Conservation (phyloP, 2,797 vertebrate genomes). For the Melanotaenia nigrans region DNA sequence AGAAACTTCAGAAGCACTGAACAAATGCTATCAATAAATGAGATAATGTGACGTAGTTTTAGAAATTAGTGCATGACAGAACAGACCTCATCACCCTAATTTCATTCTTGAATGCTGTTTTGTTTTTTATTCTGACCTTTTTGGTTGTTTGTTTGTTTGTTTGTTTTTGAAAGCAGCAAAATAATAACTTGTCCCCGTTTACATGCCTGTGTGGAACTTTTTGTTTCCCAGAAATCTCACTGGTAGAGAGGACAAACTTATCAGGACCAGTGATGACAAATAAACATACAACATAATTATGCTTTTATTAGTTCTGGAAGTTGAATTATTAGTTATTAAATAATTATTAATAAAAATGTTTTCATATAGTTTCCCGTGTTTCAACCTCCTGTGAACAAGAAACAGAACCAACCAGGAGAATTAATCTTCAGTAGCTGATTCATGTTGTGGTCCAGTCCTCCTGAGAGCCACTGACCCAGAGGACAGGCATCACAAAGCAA, state of each 20-base stretch:
- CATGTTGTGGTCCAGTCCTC: neutral
- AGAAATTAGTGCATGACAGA: neutral
- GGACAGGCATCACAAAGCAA: conserved; percentile 30
- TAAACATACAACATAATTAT: neutral
- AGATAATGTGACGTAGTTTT: neutral
- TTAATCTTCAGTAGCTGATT: conserved; percentile 1
- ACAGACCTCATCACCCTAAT: neutral
- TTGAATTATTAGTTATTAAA: neutral
- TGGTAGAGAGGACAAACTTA: neutral
- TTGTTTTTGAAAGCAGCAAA: neutral
- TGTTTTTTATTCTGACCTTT: neutral
- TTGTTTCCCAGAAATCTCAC: neutral
- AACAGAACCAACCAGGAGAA: neutral
- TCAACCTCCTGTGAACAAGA: neutral
- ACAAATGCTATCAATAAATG: neutral
- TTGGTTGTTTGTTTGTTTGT: neutral
- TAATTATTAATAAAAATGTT: neutral
- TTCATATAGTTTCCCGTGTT: neutral
- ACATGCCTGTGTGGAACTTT: neutral
- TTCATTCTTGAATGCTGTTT: neutral
- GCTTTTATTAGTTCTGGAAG: neutral
- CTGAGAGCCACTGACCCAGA: conserved; percentile 46
- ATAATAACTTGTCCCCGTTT: neutral
- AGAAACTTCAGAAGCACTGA: neutral
- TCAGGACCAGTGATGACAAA: neutral